Evolutionary conservation across 2,113 vertebrate species (phyloP).

Genomic region (Petroica traversi): DNA sequence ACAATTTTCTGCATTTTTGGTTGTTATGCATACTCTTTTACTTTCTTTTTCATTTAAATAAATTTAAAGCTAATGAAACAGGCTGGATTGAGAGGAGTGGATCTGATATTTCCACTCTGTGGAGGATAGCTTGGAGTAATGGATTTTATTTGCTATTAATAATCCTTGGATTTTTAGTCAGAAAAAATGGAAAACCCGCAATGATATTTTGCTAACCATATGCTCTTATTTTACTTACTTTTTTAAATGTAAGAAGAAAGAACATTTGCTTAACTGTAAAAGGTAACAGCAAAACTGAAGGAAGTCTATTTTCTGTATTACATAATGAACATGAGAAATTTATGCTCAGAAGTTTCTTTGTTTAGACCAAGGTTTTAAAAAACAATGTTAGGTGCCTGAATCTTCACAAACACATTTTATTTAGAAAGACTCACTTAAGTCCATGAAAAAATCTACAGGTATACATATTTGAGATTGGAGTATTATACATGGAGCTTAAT

Average conservation of each 20-base stretch:
- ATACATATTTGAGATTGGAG: background rate
- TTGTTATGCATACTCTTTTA: background rate
- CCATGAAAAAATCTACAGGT: background rate
- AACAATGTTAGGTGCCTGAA: background rate
- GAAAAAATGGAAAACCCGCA: background rate
- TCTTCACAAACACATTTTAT: background rate
- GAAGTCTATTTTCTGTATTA: background rate
- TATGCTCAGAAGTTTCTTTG: background rate
- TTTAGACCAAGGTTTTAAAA: background rate
- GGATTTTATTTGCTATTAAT: background rate
- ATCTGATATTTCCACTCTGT: background rate
- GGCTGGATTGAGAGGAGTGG: background rate
- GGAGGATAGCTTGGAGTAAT: background rate
- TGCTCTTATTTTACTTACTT: background rate
- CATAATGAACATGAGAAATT: background rate
- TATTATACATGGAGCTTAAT: background rate
- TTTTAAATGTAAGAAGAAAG: background rate
- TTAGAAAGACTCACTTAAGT: background rate
- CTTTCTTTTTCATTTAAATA: background rate
- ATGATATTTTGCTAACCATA: background rate
- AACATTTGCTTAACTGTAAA: background rate
- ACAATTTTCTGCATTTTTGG: background rate
- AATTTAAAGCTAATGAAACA: background rate
- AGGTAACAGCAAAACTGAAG: background rate
- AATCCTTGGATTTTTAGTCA: background rate